These are phyloP conservation scores for Brachycybe producta DNA, from an alignment of 2,888 invertebrate genomes.

Conservation along the genomic window DNA sequence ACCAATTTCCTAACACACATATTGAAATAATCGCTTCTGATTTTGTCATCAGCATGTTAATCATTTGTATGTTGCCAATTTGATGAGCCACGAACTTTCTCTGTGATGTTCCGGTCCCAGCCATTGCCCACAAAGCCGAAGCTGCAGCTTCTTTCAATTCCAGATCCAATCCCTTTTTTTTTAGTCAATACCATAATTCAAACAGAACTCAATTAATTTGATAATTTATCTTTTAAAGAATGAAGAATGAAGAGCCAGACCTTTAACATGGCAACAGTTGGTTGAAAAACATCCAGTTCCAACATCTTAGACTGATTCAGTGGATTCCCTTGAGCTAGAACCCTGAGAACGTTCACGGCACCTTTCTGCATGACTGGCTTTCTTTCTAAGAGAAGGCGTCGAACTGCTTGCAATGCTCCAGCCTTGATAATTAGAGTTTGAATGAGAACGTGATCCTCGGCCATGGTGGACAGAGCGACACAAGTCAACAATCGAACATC, in stretches of 20 bases:
- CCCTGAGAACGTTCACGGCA: background rate
- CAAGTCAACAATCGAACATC: background rate
- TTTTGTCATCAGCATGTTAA: constrained; percentile 17
- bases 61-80: constrained; percentile 11
- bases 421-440: background rate
- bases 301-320: constrained; percentile 6
- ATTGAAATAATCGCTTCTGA: constrained; percentile 1
- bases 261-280: constrained; percentile 14
- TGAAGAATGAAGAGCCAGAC: background rate
- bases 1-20: background rate
- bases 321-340: background rate
- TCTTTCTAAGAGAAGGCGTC: background rate
- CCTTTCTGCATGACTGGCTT: background rate
- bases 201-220: background rate
- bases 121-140: constrained; percentile 12
- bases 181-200: too few relatives aligned
- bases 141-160: constrained; percentile 12
- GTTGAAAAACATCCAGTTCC: constrained; percentile 9
- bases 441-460: background rate
- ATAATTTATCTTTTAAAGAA: background rate
- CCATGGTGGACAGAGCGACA: background rate
- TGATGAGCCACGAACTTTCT: constrained; percentile 11
- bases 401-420: background rate
- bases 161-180: constrained; percentile 13
- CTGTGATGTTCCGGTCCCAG: constrained; percentile 6